Evolutionary conservation across 1,140 invertebrate species (phyloP), one percentile per base, ranked within the genome.

Genomic region (Hyles vespertilio): DNA sequence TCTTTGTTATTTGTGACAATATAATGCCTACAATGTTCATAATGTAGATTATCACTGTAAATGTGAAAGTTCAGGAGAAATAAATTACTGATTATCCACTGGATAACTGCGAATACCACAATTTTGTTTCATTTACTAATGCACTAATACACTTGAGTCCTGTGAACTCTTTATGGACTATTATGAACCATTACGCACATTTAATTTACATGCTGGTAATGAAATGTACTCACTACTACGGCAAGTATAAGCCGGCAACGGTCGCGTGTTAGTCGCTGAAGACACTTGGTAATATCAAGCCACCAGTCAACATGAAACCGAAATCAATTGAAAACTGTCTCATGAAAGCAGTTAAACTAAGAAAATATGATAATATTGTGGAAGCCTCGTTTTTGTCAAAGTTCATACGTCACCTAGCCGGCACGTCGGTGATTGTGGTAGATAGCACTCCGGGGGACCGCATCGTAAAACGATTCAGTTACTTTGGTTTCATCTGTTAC

Each of bases 21-120:
- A 80, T 82, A 77, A 80, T 72, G 81, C 83, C 75, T 83, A 81
- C 63, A 76, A 81, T 81, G 80, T 85, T 88, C 82, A 81, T 79
- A 75, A 74, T 76, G 79, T 83, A 79, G 81, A 77, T 73, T 81
- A 84, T 77, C 79, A 76, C 67, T 79, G 78, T 83, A 77, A 79
- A 81, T 82, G 78, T 82, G 72, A 76, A 80, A 56, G 72, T 77
- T 84, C 67, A 67, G 69, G 65, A 76, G 66, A 79, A 83, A 82
- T 84, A 84, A 86, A 84, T 73, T 75, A 77, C 60, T 73, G 70
- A 79, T 80, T 83, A 84, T 85, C 85, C 82, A 56, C 69, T 79
- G 81, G 84, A 85, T 87, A 83, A 81, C 65, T 79, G 74, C 72
- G 70, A 87, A 85, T 85, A 85, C 80, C 81, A 81, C 32, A 58